Percentiles rank a stretch among this genome's conserved stretches.
phyloP scores from a whole-genome alignment of 92 coral and sea anemone genomes.

The Epizoanthus ramosus region DNA sequence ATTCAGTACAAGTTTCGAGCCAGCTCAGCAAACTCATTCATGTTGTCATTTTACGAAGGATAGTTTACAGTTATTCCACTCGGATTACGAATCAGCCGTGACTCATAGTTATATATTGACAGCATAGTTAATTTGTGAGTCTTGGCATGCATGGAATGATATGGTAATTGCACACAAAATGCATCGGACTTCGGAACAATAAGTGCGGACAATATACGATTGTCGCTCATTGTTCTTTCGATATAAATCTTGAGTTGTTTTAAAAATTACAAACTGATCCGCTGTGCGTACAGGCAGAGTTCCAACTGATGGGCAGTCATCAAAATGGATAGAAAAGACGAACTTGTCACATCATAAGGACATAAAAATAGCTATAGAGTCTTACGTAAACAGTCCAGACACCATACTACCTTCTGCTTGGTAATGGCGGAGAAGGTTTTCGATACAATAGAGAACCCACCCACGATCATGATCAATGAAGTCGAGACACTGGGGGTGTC shows the following conservation, averaged over 20 bases:
- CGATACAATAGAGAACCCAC: too few species aligned
- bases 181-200: conserved; percentile 24
- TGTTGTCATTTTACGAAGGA: conserved; percentile 5
- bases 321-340: too few species aligned
- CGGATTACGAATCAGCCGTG: conserved; percentile 40
- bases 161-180: background rate
- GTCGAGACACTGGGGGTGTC: too few species aligned
- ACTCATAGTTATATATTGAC: conserved; percentile 45
- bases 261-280: background rate
- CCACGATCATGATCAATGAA: too few species aligned
- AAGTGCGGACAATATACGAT: background rate
- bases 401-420: too few species aligned
- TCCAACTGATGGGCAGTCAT: too few species aligned
- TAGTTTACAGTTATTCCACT: conserved; percentile 24
- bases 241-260: conserved; percentile 10
- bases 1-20: background rate
- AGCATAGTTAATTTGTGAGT: conserved; percentile 18
- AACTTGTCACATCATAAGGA: too few species aligned
- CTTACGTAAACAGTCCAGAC: too few species aligned
- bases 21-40: background rate
- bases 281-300: too few species aligned
- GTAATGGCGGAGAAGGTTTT: too few species aligned
- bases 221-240: background rate
- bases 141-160: conserved; percentile 35
- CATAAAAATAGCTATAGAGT: too few species aligned